Conservation (phyloP, 2,797 vertebrate genomes). For the Spondyliosoma cantharus region DNA sequence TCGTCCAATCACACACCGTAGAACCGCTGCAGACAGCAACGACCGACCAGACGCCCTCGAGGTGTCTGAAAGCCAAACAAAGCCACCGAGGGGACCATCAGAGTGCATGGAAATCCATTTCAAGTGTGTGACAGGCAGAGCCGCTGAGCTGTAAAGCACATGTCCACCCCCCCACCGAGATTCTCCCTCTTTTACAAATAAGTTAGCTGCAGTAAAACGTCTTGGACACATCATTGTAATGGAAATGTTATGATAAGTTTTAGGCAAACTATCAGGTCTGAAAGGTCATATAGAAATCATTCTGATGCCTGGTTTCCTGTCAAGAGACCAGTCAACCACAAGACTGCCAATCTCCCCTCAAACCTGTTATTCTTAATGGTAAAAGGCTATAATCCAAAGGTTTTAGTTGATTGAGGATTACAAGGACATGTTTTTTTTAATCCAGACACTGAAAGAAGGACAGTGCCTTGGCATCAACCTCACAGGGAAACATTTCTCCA, state of each 20-base stretch:
- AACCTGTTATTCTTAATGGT: slow-evolving; percentile 35
- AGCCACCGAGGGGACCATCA: slow-evolving; percentile 32
- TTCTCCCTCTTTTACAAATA: slow-evolving; percentile 5
- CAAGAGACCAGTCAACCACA: slow-evolving; percentile 25
- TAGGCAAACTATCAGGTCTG: slow-evolving; percentile 26
- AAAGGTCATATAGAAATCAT: slow-evolving; percentile 41
- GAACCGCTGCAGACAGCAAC: slow-evolving; percentile 47
- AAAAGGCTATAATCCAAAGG: slow-evolving; percentile 35
- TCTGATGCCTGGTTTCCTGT: slow-evolving; percentile 34
- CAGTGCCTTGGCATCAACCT: slow-evolving; percentile 2
- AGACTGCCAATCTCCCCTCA: slow-evolving; percentile 10
- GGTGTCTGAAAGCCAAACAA: slow-evolving; percentile 61
- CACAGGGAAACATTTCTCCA: slow-evolving; percentile 9
- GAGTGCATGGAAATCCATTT: slow-evolving; percentile 56
- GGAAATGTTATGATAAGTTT: slow-evolving; percentile 44
- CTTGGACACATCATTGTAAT: slow-evolving; percentile 4
- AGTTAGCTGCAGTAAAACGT: slow-evolving; percentile 19
- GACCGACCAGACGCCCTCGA: slow-evolving; percentile 43
- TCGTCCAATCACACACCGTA: slow-evolving; percentile 32
- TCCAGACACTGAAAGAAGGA: slow-evolving; percentile 23
- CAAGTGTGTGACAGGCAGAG: slow-evolving; percentile 41
- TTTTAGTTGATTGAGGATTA: slow-evolving; percentile 51
- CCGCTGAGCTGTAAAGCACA: slow-evolving; percentile 33
- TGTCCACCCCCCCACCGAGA: slow-evolving; percentile 1
- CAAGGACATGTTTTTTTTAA: slow-evolving; percentile 29